Evolutionary conservation across 2,888 invertebrate genomes (phyloP).

Genomic region (Philonicus albiceps): DNA sequence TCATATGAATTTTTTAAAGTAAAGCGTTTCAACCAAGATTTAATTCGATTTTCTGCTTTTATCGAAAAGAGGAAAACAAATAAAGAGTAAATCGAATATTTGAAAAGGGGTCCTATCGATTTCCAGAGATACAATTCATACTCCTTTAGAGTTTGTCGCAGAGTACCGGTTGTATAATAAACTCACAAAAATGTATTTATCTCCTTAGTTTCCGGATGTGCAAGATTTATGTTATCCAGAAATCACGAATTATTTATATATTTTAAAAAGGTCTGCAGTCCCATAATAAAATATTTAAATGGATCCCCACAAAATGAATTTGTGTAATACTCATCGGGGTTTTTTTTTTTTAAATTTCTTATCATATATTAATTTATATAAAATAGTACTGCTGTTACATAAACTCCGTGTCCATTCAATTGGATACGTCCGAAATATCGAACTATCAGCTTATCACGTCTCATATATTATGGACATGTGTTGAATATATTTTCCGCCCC

Average conservation of each 20-base stretch:
- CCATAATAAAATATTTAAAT: neutral
- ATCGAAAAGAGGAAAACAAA: neutral
- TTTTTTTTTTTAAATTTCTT: neutral
- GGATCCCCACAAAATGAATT: neutral
- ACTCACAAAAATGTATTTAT: neutral
- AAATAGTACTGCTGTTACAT: neutral
- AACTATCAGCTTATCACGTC: neutral
- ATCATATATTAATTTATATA: neutral
- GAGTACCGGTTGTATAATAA: neutral
- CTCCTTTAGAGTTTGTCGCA: neutral
- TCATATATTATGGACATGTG: neutral
- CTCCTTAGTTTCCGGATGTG: neutral
- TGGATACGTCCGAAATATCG: neutral
- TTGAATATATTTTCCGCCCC: neutral
- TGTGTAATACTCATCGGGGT: neutral
- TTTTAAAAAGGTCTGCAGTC: neutral
- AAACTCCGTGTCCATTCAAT: neutral
- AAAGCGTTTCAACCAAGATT: neutral
- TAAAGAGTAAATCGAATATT: neutral
- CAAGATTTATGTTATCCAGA: neutral
- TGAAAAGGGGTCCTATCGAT: neutral
- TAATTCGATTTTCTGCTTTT: neutral
- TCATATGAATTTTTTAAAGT: neutral
- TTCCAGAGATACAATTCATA: neutral
- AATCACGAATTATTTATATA: neutral